Conservation (phyloP, 2,888 invertebrate genomes). For the Patella caerulea region DNA sequence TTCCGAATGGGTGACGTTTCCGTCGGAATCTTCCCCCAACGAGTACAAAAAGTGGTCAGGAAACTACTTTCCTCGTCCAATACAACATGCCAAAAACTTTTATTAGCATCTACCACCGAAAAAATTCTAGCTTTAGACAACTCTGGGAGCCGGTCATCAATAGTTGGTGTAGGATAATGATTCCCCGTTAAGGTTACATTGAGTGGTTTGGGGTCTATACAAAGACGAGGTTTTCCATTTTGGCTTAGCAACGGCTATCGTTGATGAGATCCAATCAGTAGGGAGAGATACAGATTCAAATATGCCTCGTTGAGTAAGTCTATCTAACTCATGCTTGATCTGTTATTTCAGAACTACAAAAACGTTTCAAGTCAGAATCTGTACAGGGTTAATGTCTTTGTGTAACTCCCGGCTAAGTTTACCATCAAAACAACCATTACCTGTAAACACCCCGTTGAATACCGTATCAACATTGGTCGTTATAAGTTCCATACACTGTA, state of each 20-base stretch:
- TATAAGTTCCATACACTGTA: too few relatives aligned
- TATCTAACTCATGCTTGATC: constrained; percentile 21
- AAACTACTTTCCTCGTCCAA: constrained; percentile 26
- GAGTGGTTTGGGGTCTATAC: constrained; percentile 28
- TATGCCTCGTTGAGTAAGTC: constrained; percentile 13
- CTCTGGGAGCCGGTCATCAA: constrained; percentile 24
- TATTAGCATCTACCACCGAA: constrained; percentile 19
- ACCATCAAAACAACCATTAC: too few relatives aligned
- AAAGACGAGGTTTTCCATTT: constrained; percentile 19
- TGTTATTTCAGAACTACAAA: constrained; percentile 19
- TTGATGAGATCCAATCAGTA: constrained; percentile 25
- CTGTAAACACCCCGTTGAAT: too few relatives aligned
- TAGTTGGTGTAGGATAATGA: constrained; percentile 14
- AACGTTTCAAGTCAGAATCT: not conserved
- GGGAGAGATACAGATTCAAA: constrained; percentile 28
- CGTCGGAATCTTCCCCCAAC: constrained; percentile 22
- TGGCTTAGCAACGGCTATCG: constrained; percentile 22
- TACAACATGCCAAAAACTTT: constrained; percentile 26
- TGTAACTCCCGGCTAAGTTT: too few relatives aligned
- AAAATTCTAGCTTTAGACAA: constrained; percentile 25
- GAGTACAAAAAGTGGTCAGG: constrained; percentile 27
- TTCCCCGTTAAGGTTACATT: constrained; percentile 29
- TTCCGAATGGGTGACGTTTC: constrained; percentile 33
- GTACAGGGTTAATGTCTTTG: too few relatives aligned
- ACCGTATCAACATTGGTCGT: too few relatives aligned